A percentile compares a stretch with the other conserved stretches of the same genome.
phyloP scores from a whole-genome alignment of 2,888 invertebrate genomes.

The Aquatica leii region DNA sequence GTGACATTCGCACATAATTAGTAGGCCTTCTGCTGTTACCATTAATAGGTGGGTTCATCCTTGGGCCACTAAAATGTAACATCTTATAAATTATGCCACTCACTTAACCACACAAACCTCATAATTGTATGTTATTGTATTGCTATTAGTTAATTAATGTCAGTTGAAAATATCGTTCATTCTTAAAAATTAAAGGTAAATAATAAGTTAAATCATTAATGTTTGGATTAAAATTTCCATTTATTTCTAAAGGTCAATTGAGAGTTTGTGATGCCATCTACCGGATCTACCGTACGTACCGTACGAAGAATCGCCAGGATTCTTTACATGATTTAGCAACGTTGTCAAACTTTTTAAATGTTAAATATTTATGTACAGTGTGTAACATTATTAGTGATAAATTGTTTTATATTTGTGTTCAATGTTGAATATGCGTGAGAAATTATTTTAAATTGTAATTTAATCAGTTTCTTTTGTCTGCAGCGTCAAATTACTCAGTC shows the following conservation, averaged over 20 bases:
- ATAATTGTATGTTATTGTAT: neutral
- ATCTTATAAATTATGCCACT: neutral
- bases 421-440: too few relatives aligned
- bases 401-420: too few relatives aligned
- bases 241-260: neutral
- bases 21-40: slow-evolving; percentile 52
- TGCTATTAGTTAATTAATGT: neutral
- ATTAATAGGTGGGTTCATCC: slow-evolving; percentile 58
- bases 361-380: too few relatives aligned
- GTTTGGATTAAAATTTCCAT: slow-evolving; percentile 9
- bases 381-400: too few relatives aligned
- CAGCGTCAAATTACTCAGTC: too few relatives aligned
- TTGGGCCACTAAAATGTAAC: slow-evolving; percentile 51
- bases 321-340: too few relatives aligned
- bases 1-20: slow-evolving; percentile 49
- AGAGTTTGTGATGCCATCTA: slow-evolving; percentile 3
- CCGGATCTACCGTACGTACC: too few relatives aligned
- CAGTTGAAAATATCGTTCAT: neutral
- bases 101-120: neutral
- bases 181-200: slow-evolving; percentile 10
- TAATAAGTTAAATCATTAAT: slow-evolving; percentile 6
- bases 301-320: too few relatives aligned
- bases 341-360: too few relatives aligned
- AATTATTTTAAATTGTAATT: too few relatives aligned
- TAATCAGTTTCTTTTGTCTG: too few relatives aligned